These are phyloP conservation scores for Heliocidaris tuberculata DNA, from an alignment of 35 echinoderm and acorn worm genomes.

Conservation along the genomic window DNA sequence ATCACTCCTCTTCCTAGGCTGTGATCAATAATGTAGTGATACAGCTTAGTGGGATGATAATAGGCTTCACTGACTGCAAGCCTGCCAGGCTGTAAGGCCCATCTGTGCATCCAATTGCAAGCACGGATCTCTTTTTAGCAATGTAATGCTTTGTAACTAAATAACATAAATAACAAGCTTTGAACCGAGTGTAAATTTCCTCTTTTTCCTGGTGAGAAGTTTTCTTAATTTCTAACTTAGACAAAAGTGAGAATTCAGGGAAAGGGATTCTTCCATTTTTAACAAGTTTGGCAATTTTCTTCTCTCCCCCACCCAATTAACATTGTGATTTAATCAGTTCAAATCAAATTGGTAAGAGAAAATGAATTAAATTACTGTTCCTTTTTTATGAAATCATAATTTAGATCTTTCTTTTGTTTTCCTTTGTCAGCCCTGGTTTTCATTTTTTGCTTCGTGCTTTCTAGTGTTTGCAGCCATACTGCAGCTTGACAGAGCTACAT, in stretches of 20 bases:
- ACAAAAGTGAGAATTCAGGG: background rate
- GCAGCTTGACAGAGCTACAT: too few species aligned
- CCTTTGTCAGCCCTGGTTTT: too few species aligned
- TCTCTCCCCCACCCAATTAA: background rate
- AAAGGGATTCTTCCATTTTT: background rate
- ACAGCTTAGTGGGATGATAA: slow-evolving; percentile 43
- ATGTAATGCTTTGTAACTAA: slow-evolving; percentile 9
- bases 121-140: background rate
- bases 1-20: slow-evolving; percentile 34
- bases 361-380: background rate
- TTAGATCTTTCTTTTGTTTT: too few species aligned
- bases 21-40: slow-evolving; percentile 49
- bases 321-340: background rate
- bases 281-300: background rate
- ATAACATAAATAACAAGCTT: background rate
- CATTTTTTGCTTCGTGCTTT: too few species aligned
- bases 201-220: background rate
- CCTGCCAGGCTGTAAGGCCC: background rate
- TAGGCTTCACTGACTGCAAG: slow-evolving; percentile 19
- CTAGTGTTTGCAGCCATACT: too few species aligned
- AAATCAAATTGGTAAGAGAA: background rate
- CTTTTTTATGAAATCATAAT: too few species aligned
- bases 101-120: slow-evolving; percentile 40
- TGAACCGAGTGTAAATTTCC: background rate
- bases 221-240: background rate